Conservation (phyloP, 23 tunicate genomes). For the Halocynthia aurantium region DNA sequence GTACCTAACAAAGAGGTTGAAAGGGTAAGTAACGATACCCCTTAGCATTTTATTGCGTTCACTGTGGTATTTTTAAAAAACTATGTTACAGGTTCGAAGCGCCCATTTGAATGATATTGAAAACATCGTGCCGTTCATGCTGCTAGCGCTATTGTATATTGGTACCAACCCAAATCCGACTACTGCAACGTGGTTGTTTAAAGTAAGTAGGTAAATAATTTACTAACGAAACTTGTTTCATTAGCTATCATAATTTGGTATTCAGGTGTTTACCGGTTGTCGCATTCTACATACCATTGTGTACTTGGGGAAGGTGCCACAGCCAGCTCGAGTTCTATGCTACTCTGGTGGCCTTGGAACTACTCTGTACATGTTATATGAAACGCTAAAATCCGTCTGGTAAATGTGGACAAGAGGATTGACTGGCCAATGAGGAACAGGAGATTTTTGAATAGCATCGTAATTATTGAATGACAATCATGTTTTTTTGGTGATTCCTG, state of each 20-base stretch:
- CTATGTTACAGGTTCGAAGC: constrained; percentile 41
- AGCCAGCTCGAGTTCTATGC: constrained; percentile 16
- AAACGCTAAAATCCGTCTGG: too few species aligned
- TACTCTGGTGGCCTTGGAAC: constrained; percentile 1
- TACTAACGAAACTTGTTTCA: not conserved
- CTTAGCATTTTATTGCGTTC: not conserved
- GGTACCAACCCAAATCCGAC: constrained; percentile 45
- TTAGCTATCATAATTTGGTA: not conserved
- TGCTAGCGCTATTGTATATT: constrained; percentile 51
- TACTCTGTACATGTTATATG: constrained; percentile 7
- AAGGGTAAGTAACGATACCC: constrained; percentile 35
- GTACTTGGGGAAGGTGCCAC: constrained; percentile 13
- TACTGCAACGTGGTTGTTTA: constrained; percentile 61
- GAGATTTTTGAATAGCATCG: too few species aligned
- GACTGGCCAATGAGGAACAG: too few species aligned
- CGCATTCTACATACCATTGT: constrained; percentile 22
- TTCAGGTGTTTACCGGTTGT: constrained; percentile 27
- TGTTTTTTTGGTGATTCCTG: too few species aligned
- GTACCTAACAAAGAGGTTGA: constrained; percentile 57
- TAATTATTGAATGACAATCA: too few species aligned
- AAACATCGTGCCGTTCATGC: constrained; percentile 68
- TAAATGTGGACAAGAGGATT: too few species aligned
- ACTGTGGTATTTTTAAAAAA: not conserved
- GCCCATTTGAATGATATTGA: constrained; percentile 87
- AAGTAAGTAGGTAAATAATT: constrained; percentile 23